Percentiles rank a stretch among this genome's conserved stretches.
Evolutionary conservation across 2,797 vertebrate genomes (phyloP).

Genomic region (Danio jaintianensis): DNA sequence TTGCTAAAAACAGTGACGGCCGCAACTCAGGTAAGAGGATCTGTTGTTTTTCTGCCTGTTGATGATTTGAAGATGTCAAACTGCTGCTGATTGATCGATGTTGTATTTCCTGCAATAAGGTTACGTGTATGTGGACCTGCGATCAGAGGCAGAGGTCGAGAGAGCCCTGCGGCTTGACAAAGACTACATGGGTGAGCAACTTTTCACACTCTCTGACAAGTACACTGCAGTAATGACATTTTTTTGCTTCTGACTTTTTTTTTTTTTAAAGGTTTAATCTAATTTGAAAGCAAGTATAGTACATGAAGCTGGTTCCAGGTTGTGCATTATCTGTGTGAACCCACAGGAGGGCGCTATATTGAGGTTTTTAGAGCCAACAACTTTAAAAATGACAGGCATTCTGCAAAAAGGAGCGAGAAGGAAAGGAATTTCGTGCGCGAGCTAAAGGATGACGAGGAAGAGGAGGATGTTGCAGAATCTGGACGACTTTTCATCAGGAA

Average conservation of each 20-base stretch:
- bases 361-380: slow-evolving; percentile 82
- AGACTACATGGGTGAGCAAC: slow-evolving; percentile 90
- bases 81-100: neutral
- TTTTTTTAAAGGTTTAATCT: too few relatives aligned
- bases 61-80: neutral
- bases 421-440: slow-evolving; percentile 79
- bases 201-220: neutral
- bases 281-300: neutral
- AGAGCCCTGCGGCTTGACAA: slow-evolving; percentile 89
- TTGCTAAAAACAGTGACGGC: slow-evolving; percentile 83
- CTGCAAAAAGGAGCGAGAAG: slow-evolving; percentile 58
- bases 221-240: neutral
- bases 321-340: slow-evolving; percentile 8
- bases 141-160: slow-evolving; percentile 85
- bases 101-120: slow-evolving; percentile 73
- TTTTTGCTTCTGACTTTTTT: neutral
- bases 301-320: neutral
- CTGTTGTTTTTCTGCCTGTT: neutral
- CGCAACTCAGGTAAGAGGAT: slow-evolving; percentile 84
- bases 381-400: slow-evolving; percentile 44
- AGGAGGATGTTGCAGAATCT: slow-evolving; percentile 92
- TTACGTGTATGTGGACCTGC: slow-evolving; percentile 92
- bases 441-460: slow-evolving; percentile 87
- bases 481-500: slow-evolving; percentile 95
- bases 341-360: slow-evolving; percentile 86